Base-by-base conservation (phyloP, 2,797 vertebrate species). In the Otolemur crassicaudatus region DNA sequence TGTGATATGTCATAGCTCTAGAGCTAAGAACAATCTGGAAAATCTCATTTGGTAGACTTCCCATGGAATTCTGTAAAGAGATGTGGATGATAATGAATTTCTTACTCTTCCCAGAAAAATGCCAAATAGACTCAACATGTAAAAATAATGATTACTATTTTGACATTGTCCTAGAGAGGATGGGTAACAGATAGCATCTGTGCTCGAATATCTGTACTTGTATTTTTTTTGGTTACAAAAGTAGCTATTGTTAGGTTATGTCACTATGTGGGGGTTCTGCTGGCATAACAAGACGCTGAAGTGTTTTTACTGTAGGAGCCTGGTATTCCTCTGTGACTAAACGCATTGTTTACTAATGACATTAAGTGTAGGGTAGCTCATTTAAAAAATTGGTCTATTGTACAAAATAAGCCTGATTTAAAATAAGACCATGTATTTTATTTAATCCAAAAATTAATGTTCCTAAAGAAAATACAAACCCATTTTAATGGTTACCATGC, bases 371-470 rank as follows among this genome's bases (percentile, higher is more conserved):
- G 97, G 94, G 95, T 97, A 97, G 96, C 95, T 95, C 76, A 95
- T 97, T 97, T 94, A 7, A 97, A 97, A 97, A 96, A 97, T 94
- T 93, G 93, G 76, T 49, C 96, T 96, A 96, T 97, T 97, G 93
- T 97, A 86, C 95, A 97, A 96, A 97, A 93, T 83, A 73, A 97
- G 94, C 82, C 93, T 96, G 84, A 87, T 96, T 97, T 97, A 96
- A 97, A 97, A 96, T 97, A 93, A 96, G 97, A 97, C 96, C 93
- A 87, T 96, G 95, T 89, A 96, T 97, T 97, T 97, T 97, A 93
- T 96, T 97, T 98, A 98, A 98, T 97, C 96, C 2, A 40, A 98
- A 97, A 98, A 98, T 97, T 95, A 97, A 94, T 92, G 96, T 88
- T 97, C 96, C 72, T 27, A 34, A 93, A 95, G 93, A 95, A 97